Evolutionary conservation across 2,113 vertebrate genomes (phyloP).

Genomic region (Galeopterus variegatus): DNA sequence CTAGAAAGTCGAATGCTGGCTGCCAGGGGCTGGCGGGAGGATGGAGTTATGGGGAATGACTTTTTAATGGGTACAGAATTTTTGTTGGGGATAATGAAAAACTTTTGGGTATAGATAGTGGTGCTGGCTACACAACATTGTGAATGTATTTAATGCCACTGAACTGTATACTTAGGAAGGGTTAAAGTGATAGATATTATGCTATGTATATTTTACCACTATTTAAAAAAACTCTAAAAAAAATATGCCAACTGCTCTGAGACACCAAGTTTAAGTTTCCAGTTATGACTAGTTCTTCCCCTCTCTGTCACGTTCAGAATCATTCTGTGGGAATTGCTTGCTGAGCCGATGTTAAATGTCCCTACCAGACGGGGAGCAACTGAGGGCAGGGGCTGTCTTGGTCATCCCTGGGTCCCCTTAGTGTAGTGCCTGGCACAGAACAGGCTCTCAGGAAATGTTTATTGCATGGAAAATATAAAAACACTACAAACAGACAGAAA

Average conservation of each 20-base stretch:
- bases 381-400: too few relatives aligned
- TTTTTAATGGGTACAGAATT: background rate
- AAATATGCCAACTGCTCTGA: background rate
- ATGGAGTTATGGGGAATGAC: background rate
- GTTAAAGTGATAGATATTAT: background rate
- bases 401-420: background rate
- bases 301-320: background rate
- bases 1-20: too few relatives aligned
- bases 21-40: background rate
- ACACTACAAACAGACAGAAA: too few relatives aligned
- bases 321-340: fast-evolving
- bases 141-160: background rate
- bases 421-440: background rate
- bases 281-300: too few relatives aligned
- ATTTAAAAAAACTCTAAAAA: background rate
- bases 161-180: background rate
- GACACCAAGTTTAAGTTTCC: background rate
- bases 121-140: too few relatives aligned
- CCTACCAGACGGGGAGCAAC: background rate
- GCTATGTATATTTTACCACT: background rate
- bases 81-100: background rate
- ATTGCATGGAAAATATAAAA: background rate
- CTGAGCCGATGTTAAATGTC: background rate
- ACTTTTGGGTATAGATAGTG: background rate
- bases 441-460: background rate